Percentiles rank a stretch among this genome's conserved stretches.
Conservation (phyloP, 2,113 vertebrate species). For the Xiphias gladius region DNA sequence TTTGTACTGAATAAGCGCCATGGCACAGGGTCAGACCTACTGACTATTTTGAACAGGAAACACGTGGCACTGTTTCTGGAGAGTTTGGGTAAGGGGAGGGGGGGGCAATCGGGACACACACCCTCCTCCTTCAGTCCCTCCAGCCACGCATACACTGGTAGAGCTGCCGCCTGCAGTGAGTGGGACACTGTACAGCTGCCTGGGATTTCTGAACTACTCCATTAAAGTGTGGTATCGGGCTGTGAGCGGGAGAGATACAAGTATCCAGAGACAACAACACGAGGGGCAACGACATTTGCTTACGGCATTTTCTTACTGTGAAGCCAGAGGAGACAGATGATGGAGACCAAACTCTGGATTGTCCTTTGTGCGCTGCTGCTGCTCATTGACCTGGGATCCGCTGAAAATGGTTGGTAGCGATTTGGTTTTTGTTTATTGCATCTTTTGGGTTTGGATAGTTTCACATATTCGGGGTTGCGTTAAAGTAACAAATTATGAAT, state of each 20-base stretch:
- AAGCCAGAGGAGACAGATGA: slow-evolving; percentile 47
- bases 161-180: slow-evolving; percentile 12
- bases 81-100: neutral
- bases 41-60: slow-evolving; percentile 69
- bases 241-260: neutral
- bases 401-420: slow-evolving; percentile 60
- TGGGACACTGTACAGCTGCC: neutral
- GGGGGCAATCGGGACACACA: neutral
- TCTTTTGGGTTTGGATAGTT: neutral
- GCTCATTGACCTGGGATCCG: slow-evolving; percentile 52
- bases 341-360: slow-evolving; percentile 72
- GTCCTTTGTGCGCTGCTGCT: slow-evolving; percentile 73
- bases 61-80: slow-evolving; percentile 77
- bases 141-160: slow-evolving; percentile 66
- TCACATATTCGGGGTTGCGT: neutral
- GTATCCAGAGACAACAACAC: neutral
- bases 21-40: slow-evolving; percentile 27
- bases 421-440: neutral
- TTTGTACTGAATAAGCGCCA: slow-evolving; percentile 7
- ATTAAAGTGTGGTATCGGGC: slow-evolving; percentile 15
- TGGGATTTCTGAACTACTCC: neutral
- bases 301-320: slow-evolving; percentile 10
- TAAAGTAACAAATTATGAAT: neutral
- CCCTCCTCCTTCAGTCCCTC: slow-evolving; percentile 47
- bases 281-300: slow-evolving; percentile 2